Evolutionary conservation across 2,113 vertebrate genomes (phyloP), one percentile per base, ranked within the genome.

Genomic region (Coryphaenoides rupestris): DNA sequence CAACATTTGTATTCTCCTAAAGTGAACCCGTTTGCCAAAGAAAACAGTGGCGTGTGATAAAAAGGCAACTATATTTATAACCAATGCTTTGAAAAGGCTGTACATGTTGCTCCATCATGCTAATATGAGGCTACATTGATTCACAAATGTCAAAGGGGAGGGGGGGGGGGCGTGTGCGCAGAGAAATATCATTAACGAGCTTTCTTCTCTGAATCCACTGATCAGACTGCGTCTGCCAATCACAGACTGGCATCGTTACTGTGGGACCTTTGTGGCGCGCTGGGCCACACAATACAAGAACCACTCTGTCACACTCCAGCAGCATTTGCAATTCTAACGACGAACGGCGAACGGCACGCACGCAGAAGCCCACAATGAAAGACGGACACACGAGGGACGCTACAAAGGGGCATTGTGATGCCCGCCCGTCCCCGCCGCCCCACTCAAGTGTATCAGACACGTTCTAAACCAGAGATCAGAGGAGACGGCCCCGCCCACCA

Each of bases 251-350:
- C 28, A 60, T 60, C 58, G 24, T 53, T 53, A 26, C 62, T 69
- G 69, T 72, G 45, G 61, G 70, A 82, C 64, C 67, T 79, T 82
- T 78, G 77, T 83, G 70, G 62, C 70, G 80, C 19, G 22, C 33
- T 58, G 76, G 55, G 52, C 63, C 70, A 63, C 73, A 87, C 76
- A 79, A 85, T 75, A 84, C 81, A 86, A 78, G 77, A 84, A 80
- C 16, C 73, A 68, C 78, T 81, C 78, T 86, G 87, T 86, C 68
- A 64, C 78, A 58, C 80, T 83, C 60, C 0, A 70, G 28, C 16
- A 19, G 53, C 77, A 87, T 89, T 87, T 85, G 87, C 87, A 89
- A 89, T 84, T 83, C 83, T 75, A 86, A 86, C 58, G 28, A 80
- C 55, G 59, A 71, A 80, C 55, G 59, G 69, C 46, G 61, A 67